Percentiles rank a stretch among this genome's conserved stretches.
phyloP scores from a whole-genome alignment of 2,888 invertebrate species.

The Drosophila testacea region DNA sequence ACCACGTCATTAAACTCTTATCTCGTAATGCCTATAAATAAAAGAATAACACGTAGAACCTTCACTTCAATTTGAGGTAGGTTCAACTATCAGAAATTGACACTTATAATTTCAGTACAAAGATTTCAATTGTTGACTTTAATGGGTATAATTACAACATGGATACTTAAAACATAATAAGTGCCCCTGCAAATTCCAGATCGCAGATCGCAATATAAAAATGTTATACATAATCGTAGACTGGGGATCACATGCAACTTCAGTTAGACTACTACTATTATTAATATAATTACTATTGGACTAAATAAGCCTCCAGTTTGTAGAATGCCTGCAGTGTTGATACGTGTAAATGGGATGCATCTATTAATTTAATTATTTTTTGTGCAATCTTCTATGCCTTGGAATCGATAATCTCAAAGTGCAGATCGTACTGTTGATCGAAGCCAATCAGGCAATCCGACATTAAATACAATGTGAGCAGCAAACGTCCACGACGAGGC shows the following conservation, averaged over 20 bases:
- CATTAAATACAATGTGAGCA: conserved; percentile 93
- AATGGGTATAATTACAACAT: conserved; percentile 32
- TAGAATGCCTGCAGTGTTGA: conserved; percentile 3
- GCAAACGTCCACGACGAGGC: conserved; percentile 89
- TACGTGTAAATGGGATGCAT: conserved; percentile 4
- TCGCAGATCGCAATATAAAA: conserved; percentile 26
- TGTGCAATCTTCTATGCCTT: conserved; percentile 34
- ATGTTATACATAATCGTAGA: conserved; percentile 10
- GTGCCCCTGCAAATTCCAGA: neutral
- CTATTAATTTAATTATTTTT: neutral
- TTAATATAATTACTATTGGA: conserved; percentile 10
- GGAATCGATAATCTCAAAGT: conserved; percentile 86
- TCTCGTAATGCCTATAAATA: neutral
- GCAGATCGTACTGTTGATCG: conserved; percentile 93
- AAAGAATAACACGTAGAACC: neutral
- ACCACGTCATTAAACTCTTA: neutral
- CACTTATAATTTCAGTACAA: conserved; percentile 1
- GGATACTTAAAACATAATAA: conserved; percentile 15
- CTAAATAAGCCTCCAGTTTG: conserved; percentile 25
- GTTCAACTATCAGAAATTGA: conserved; percentile 2
- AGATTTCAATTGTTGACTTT: conserved; percentile 12
- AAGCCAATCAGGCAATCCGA: conserved; percentile 97
- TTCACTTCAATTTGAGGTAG: conserved; percentile 21
- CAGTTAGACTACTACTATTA: conserved; percentile 15
- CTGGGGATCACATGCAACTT: conserved; percentile 19